Base-by-base conservation (phyloP, 2,797 vertebrate species). In the Hemitrygon akajei region DNA sequence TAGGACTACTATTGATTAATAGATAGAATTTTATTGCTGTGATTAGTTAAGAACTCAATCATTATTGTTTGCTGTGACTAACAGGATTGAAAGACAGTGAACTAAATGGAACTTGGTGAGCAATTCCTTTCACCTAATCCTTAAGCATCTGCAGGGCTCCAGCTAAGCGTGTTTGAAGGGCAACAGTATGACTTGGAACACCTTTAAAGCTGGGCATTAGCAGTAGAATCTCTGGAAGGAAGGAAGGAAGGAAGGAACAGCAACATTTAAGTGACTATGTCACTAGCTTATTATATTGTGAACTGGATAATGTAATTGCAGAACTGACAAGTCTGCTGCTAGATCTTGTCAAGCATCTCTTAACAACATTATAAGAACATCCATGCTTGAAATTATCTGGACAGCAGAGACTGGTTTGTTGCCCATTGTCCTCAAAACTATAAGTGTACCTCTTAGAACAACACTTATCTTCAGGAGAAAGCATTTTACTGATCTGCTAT, bases 41-140 rank as follows among this genome's bases (percentile, higher is more conserved):
- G 63, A 89, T 89, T 89, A 66, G 7, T 69, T 34, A 89, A 25
- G 60, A 89, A 66, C 20, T 69, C 86, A 63, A 89, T 89, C n/a
- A 22, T 89, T 34, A 89, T 69, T 37, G 7, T 22, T 37, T 69
- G 60, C 66, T 37, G 86, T 63, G 63, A 69, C 34, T 89, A 66
- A 34, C 60, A 69, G 86, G 63, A 89, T 75, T 37, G 18, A 34
- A 69, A 37, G 63, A 69, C 66, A 6, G 86, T 37, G n/a, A 69
- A 69, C 16, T 89, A 4, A 20, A 69, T 69, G 63, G 86, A 69
- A 63, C n/a, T 89, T 89, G 63, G 34, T 22, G 2, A 69, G 60
- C n/a, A 69, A 89, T 69, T 89, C 60, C 86, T 34, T 22, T 69
- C 66, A 66, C 86, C 63, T 69, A 69, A 89, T 69, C 86, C 86